Conservation (phyloP, 1,140 invertebrate genomes). For the Trichonephila clavipes region DNA sequence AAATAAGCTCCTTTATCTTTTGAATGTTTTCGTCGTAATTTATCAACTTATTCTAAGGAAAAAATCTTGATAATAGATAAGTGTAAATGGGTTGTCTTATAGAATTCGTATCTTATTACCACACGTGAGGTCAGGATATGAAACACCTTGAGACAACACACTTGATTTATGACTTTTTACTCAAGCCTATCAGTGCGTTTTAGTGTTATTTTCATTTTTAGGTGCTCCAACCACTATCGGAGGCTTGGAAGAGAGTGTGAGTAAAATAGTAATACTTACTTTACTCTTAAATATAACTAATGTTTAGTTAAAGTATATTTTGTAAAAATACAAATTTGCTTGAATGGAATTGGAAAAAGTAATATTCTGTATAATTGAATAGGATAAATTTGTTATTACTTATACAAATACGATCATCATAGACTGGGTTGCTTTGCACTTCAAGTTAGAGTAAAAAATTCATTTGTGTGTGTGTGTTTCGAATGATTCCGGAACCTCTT, state of each 20-base stretch:
- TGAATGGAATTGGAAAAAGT: no score
- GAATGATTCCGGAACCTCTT: no score
- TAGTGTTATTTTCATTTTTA: background rate
- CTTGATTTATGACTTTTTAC: conserved; percentile 29
- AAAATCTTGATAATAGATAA: conserved; percentile 63
- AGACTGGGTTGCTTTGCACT: no score
- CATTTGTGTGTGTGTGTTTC: no score
- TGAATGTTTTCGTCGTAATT: conserved; percentile 32
- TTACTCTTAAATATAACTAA: no score
- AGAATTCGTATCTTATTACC: conserved; percentile 41
- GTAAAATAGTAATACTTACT: background rate
- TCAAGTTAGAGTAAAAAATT: no score
- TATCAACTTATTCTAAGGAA: conserved; percentile 55
- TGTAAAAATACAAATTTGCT: no score
- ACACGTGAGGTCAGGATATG: conserved; percentile 54
- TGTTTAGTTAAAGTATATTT: no score
- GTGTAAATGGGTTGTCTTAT: conserved; percentile 66
- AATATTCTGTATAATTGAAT: no score
- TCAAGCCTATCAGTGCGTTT: background rate
- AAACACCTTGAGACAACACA: conserved; percentile 51
- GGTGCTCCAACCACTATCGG: background rate
- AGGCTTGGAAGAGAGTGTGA: background rate
- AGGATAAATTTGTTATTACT: no score
- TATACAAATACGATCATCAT: no score
- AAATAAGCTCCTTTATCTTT: conserved; percentile 50